Percentiles rank a stretch among this genome's conserved stretches.
These are phyloP conservation scores for Phalacrocorax pelagicus DNA, from an alignment of 2,113 vertebrate genomes.

Conservation along the genomic window DNA sequence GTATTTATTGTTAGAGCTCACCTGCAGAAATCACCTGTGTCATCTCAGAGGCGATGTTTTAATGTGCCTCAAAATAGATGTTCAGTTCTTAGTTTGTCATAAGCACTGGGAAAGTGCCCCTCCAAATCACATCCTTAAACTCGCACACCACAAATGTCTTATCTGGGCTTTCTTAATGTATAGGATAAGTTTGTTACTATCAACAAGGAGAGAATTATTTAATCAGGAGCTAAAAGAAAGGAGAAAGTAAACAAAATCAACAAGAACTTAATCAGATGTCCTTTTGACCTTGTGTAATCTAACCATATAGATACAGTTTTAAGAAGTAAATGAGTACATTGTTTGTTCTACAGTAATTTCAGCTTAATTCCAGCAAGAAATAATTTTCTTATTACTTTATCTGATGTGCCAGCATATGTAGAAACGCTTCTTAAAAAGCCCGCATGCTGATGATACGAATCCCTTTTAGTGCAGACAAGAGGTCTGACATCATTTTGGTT, in stretches of 20 bases:
- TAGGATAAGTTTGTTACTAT: not conserved
- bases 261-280: not conserved
- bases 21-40: not conserved
- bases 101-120: not conserved
- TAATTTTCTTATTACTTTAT: not conserved
- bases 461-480: not conserved
- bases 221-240: not conserved
- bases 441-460: not conserved
- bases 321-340: not conserved
- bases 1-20: not conserved
- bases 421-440: not conserved
- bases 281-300: not conserved
- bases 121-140: not conserved
- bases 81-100: not conserved
- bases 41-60: not conserved
- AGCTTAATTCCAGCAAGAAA: not conserved
- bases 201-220: not conserved
- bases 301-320: not conserved
- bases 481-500: not conserved
- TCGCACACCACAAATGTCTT: not conserved
- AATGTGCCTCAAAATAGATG: not conserved
- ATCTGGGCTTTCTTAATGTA: not conserved
- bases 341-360: not conserved
- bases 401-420: not conserved
- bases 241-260: not conserved